phyloP scores from a whole-genome alignment of 1,140 invertebrate genomes.

The Danaus melanippus region DNA sequence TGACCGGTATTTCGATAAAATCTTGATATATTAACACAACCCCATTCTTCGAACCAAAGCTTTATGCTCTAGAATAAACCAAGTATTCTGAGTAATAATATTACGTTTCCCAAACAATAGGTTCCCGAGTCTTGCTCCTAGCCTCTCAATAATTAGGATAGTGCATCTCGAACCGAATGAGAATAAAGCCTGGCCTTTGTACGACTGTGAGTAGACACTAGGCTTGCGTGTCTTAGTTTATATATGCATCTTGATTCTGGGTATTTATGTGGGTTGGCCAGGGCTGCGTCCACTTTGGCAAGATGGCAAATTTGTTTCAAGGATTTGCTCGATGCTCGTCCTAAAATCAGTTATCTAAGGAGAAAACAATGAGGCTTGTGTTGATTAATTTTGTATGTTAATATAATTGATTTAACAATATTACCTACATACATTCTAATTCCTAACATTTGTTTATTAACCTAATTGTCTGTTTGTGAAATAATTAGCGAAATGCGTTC shows the following conservation, averaged over 20 bases:
- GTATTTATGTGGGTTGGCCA: slow-evolving; percentile 40
- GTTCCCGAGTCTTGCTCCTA: slow-evolving; percentile 43
- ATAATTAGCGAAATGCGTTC: no score
- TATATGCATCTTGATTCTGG: slow-evolving; percentile 48
- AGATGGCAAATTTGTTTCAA: neutral
- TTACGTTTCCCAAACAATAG: slow-evolving; percentile 50
- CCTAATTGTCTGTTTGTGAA: no score
- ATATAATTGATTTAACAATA: no score
- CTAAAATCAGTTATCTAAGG: neutral
- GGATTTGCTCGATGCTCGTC: neutral
- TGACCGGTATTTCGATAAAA: no score
- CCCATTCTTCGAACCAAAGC: slow-evolving; percentile 7
- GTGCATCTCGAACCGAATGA: slow-evolving; percentile 59
- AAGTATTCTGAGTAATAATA: slow-evolving; percentile 27
- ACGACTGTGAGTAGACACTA: slow-evolving; percentile 34
- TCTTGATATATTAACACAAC: no score
- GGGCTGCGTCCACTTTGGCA: slow-evolving; percentile 21
- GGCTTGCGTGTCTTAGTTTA: slow-evolving; percentile 32
- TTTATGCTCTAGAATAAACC: slow-evolving; percentile 14
- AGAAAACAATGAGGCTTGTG: no score
- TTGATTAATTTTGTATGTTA: no score
- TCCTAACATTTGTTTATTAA: no score
- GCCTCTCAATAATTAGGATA: slow-evolving; percentile 67
- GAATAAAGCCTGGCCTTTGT: slow-evolving; percentile 63
- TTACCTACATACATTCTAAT: no score